Evolutionary conservation across 2,113 vertebrate species (phyloP), one percentile per base, ranked within the genome.

Genomic region (Rhadina sibilatrix): DNA sequence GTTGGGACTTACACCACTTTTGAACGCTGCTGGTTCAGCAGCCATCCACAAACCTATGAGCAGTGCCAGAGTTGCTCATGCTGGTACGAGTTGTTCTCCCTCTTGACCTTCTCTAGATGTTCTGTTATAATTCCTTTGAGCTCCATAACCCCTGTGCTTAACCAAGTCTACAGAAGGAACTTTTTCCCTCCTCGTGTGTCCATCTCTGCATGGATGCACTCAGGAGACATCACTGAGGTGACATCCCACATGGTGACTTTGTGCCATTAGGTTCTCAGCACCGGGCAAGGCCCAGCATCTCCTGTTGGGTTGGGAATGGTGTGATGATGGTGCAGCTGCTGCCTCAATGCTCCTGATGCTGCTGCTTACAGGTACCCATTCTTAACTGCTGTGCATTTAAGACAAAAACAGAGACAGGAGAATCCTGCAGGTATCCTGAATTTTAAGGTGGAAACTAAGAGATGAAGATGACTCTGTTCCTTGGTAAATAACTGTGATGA

Each of bases 181-280:
- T 5, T 68, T 16, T 31, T 4, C 37, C 37, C 30, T 68, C 53
- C 38, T 82, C 24, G 1, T 0, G 8, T 76, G 42, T 33, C 59
- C 10, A 1, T 42, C 25, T 46, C 15, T 46, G 5, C 35, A 13
- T 1, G 1, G 9, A 57, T 28, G 31, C 42, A 15, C 6, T 5
- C 13, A 15, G 42, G 10, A 37, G 9, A 11, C 47, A 20, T 61
- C 71, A 31, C 47, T 25, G 46, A 66, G 47, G 22, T 80, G 81
- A 50, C 1, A 1, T 84, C 23, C 38, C 28, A 4, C 21, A 2
- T 0, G 2, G 27, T 76, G 42, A 57, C 7, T 65, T 76, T 47
- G 21, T 82, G 60, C 27, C 42, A 7, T 27, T 11, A 5, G 28
- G 15, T 59, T 90, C 78, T 83, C 66, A 71, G 7, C 27, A 24